Evolutionary conservation across 2,797 vertebrate genomes (phyloP).

Genomic region (Micrastur ruficollis): DNA sequence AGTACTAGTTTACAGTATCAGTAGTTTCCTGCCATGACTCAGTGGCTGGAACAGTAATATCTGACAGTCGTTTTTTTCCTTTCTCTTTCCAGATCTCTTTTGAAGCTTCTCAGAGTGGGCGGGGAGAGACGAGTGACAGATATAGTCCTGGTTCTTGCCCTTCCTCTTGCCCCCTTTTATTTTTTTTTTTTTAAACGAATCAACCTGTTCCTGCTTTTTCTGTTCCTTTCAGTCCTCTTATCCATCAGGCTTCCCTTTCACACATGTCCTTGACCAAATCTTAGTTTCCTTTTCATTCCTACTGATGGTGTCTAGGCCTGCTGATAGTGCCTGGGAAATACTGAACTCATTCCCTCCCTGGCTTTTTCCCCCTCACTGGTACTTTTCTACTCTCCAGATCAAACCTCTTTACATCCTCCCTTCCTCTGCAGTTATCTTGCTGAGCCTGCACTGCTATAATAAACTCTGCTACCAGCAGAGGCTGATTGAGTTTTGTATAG

Average conservation of each 20-base stretch:
- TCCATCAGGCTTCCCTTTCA: not conserved
- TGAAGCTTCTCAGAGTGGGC: conserved; percentile 42
- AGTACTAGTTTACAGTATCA: conserved; percentile 52
- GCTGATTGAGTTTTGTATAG: not conserved
- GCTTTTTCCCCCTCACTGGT: not conserved
- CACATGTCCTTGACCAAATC: not conserved
- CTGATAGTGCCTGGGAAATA: conserved; percentile 46
- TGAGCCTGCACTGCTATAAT: not conserved
- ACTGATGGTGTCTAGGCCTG: not conserved
- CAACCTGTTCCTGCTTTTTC: not conserved
- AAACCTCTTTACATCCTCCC: not conserved
- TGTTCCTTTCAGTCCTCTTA: not conserved
- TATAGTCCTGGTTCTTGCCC: conserved; percentile 28
- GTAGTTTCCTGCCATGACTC: conserved; percentile 68
- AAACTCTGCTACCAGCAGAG: not conserved
- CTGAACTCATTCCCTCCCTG: conserved; percentile 23
- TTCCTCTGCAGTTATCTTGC: conserved; percentile 18
- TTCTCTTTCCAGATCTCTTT: conserved; percentile 55
- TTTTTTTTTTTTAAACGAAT: not conserved
- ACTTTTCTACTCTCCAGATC: not conserved
- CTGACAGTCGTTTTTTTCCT: conserved; percentile 47
- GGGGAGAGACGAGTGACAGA: conserved; percentile 24
- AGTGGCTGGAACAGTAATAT: conserved; percentile 67
- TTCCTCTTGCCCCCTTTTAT: not conserved
- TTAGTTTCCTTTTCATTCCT: not conserved